Base-by-base conservation (phyloP, 2,113 vertebrate species). In the Seriola dumerili region DNA sequence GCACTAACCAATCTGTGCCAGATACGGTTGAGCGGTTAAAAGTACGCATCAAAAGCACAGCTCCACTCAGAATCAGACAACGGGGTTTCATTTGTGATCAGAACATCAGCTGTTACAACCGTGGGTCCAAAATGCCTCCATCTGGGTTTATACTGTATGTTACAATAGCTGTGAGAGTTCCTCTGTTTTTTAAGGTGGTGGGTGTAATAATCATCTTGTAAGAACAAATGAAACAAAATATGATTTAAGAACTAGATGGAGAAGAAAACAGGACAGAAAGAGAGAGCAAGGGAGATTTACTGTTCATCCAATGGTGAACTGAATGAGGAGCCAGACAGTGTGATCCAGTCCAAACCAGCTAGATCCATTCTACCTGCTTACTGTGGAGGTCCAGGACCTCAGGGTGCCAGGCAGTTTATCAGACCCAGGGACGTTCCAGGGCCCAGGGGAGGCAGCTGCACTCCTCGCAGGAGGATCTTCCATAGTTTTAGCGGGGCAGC, bases 341-440 rank as follows among this genome's bases (percentile, higher is more conserved):
- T 63, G 82, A 88, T 80, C 81, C 32, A 21, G 83, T 78, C 83
- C 67, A 75, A 81, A 89, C 68, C 83, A 88, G 77, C 52, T 23
- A 66, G 85, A 91, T 87, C 84, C 86, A 13, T 64, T 92, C 91
- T 96, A 97, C 95, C 97, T 96, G 95, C 97, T 96, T 77, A 96
- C 96, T 83, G 97, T 96, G 92, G 97, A 97, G 92, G 97, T 96
- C 91, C 96, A 96, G 85, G 97, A 97, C 90, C 96, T 96, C 87
- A 97, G 95, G 83, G 94, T 95, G 52, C 95, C 95, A 5, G 97
- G 95, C 92, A 97, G 95, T 96, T 96, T 97, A 88, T 98, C 96
- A 16, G 96, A 96, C 85, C 96, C 97, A 1, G 97, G 96, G 78
- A 97, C 93, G 88, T 96, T 97, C 97, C 97, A 98, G 0, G 97